These are phyloP conservation scores for Sitophilus oryzae DNA, from an alignment of 1,140 invertebrate species.

Conservation along the genomic window DNA sequence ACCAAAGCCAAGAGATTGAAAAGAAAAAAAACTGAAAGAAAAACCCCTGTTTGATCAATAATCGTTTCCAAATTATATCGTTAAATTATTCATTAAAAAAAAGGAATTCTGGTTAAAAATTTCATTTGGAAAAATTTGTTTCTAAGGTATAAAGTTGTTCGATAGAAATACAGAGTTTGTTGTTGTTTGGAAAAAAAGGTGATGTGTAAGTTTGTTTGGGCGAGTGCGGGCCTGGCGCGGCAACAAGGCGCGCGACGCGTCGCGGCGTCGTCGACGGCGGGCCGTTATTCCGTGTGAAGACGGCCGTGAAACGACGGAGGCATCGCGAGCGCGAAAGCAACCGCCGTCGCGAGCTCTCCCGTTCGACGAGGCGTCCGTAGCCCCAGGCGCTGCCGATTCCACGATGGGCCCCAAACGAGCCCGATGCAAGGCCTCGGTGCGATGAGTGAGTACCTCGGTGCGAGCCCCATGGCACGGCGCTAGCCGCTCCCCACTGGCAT, in stretches of 20 bases:
- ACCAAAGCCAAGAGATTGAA: no score
- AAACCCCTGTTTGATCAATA: no score
- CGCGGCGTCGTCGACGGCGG: not conserved
- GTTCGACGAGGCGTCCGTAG: constrained; percentile 14
- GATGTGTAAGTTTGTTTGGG: no score
- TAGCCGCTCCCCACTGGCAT: constrained; percentile 15
- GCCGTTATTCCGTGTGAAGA: not conserved
- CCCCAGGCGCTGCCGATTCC: constrained; percentile 10
- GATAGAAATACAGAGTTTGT: no score
- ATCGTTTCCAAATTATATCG: no score
- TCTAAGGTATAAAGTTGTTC: no score
- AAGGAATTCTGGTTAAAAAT: no score
- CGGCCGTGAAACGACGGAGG: not conserved
- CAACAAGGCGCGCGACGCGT: not conserved
- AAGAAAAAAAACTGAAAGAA: no score
- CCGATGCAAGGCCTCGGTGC: constrained; percentile 6
- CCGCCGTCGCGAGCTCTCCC: constrained; percentile 12
- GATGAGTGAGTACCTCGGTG: constrained; percentile 21
- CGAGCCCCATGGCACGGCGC: constrained; percentile 8
- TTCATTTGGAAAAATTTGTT: no score
- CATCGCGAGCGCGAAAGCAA: constrained; percentile 1
- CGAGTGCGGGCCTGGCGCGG: not conserved
- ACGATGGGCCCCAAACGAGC: constrained; percentile 16
- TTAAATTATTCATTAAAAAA: no score
- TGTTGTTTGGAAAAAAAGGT: no score